Conservation (phyloP, 2,113 vertebrate genomes). For the Ivindomyrus marchei region DNA sequence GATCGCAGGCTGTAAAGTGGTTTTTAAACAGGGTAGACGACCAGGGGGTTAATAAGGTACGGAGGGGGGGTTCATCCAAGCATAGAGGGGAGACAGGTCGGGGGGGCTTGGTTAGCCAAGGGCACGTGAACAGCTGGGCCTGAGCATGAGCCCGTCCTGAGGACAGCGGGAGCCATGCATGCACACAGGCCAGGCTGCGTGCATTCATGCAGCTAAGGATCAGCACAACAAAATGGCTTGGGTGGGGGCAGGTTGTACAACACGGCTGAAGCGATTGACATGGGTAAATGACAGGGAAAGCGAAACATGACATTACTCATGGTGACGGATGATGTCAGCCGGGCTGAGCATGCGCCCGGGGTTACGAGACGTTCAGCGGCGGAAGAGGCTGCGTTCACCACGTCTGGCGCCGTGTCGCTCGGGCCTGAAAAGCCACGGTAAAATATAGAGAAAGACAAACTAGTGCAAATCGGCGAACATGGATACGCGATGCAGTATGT, state of each 20-base stretch:
- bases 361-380: not conserved
- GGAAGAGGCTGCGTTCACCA: not conserved
- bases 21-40: not conserved
- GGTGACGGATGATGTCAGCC: not conserved
- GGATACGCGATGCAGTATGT: not conserved
- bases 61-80: not conserved
- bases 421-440: not conserved
- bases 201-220: not conserved
- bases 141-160: not conserved
- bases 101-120: not conserved
- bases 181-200: not conserved
- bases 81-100: not conserved
- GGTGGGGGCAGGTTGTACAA: not conserved
- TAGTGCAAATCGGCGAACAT: not conserved
- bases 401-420: not conserved
- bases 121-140: not conserved
- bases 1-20: not conserved
- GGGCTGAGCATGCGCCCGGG: not conserved
- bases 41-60: not conserved
- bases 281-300: not conserved
- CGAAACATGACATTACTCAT: not conserved
- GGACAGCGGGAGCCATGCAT: not conserved
- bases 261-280: not conserved
- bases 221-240: not conserved
- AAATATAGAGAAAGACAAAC: not conserved